These are phyloP conservation scores for Gallinago nigripennis DNA, from an alignment of 2,797 vertebrate genomes.

Conservation along the genomic window DNA sequence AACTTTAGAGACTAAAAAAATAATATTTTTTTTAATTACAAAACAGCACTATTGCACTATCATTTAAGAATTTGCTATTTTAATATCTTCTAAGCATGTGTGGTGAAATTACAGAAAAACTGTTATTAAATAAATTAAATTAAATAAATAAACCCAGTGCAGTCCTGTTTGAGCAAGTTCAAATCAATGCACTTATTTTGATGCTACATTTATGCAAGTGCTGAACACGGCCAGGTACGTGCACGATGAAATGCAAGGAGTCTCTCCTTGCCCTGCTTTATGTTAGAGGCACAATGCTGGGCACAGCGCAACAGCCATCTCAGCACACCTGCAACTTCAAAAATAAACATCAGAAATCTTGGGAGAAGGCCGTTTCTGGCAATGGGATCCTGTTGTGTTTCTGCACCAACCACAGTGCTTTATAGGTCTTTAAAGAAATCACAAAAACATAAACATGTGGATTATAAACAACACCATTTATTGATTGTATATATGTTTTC, in stretches of 20 bases:
- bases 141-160: background rate
- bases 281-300: background rate
- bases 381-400: background rate
- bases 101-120: background rate
- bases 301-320: background rate
- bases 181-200: background rate
- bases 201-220: background rate
- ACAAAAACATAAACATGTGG: background rate
- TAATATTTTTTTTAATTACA: background rate
- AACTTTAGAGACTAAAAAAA: background rate
- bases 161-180: background rate
- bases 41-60: background rate
- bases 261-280: background rate
- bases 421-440: background rate
- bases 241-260: background rate
- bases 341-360: background rate
- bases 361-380: background rate
- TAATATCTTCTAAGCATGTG: background rate
- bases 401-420: background rate
- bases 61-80: background rate
- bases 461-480: background rate
- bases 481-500: background rate
- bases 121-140: background rate
- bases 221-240: accelerated
- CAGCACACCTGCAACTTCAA: background rate